Evolutionary conservation across 2,113 vertebrate species (phyloP), one percentile per base, ranked within the genome.

Genomic region (Psettodes erumei): DNA sequence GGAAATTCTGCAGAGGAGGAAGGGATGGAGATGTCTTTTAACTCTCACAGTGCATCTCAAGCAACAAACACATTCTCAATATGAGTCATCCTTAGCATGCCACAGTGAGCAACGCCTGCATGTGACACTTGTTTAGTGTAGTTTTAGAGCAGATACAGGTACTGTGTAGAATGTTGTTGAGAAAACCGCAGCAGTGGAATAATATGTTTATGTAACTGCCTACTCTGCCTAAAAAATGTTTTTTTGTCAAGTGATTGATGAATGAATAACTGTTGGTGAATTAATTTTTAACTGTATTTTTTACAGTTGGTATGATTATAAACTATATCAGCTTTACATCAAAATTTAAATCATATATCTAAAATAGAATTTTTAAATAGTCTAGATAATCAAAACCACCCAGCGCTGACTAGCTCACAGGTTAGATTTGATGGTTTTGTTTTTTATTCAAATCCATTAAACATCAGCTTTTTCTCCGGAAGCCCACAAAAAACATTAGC

Each of bases 31-130:
- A 92, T 93, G 70, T 90, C 93, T 0, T 87, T 91, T 40, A 89
- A 92, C 71, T 91, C 91, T 63, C 85, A 85, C 51, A 87, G 61
- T 27, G 78, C 32, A 23, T 90, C 92, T 0, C 84, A 82, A 70
- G 88, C 90, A 28, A 94, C 93, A 21, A 88, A 92, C 75, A 83
- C 91, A 2, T 94, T 94, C 65, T 93, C 93, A 32, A 76, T 94
- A 28, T 94, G 79, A 94, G 25, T 19, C 11, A n/a, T 6, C 3
- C 16, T 0, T 19, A 4, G 2, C 10, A 19, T 4, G 1, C 30
- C 7, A 53, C 4, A 9, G 21, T 19, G 1, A 32, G 8, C 37
- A 6, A 10, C 5, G 3, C 21, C 9, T 37, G 1, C 15, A 2
- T 38, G 1, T 6, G 21, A 55, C n/a, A 10, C 3, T 18, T 19